These are phyloP conservation scores for Anguilla rostrata DNA, from an alignment of 2,113 vertebrate genomes.

Conservation along the genomic window DNA sequence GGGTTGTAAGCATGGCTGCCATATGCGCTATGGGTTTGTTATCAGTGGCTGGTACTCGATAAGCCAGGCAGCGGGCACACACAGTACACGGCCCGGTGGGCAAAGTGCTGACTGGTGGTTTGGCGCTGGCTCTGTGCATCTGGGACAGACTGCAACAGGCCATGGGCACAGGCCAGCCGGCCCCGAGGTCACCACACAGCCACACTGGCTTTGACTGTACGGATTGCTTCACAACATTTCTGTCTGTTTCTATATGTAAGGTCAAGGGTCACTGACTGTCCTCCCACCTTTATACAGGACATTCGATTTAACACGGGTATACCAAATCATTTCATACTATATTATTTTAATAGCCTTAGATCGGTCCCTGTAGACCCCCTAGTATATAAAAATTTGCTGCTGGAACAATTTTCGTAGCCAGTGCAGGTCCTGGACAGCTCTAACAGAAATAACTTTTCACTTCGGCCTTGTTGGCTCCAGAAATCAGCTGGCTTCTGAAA, in stretches of 20 bases:
- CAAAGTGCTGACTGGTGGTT: conserved; percentile 20
- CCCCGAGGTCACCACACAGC: neutral
- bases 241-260: neutral
- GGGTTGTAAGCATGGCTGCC: neutral
- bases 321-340: neutral
- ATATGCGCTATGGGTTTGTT: neutral
- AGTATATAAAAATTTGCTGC: too few species aligned
- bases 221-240: conserved; percentile 13
- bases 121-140: conserved; percentile 18
- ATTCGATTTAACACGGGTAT: neutral
- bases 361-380: too few species aligned
- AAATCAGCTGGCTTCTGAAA: too few species aligned
- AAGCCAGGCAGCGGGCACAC: neutral
- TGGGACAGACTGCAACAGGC: conserved; percentile 22
- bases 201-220: neutral
- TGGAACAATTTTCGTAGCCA: too few species aligned
- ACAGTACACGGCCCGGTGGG: neutral
- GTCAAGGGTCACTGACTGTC: neutral
- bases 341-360: too few species aligned
- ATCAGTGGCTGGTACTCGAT: neutral
- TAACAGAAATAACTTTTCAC: neutral
- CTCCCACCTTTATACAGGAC: too few species aligned
- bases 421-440: too few species aligned
- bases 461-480: neutral
- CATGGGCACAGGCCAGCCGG: conserved; percentile 18